Evolutionary conservation across 2,888 invertebrate genomes (phyloP), one percentile per base, ranked within the genome.

Genomic region (Cyclophora punctaria): DNA sequence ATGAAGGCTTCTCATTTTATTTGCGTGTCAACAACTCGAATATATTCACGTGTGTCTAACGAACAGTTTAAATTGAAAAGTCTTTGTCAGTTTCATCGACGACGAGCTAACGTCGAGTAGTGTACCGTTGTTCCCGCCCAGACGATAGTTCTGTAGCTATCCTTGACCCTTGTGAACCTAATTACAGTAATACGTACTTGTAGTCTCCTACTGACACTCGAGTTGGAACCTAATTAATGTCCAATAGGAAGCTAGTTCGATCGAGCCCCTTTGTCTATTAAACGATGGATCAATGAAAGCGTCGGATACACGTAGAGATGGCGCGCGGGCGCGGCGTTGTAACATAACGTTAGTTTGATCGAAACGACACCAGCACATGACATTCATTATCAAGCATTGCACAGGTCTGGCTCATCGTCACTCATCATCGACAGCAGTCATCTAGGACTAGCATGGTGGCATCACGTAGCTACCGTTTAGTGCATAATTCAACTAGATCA

Each of bases 361-460:
- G 5, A 44, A 44, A 44, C 34, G 63, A 84, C 85, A 86, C 80
- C 69, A 76, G 81, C 87, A 85, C 83, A 79, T 70, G 62, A 80
- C 77, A 83, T 79, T 75, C 73, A 79, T 80, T 69, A 71, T 79
- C 80, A 81, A 82, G 80, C 85, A 86, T 83, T 79, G 86, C 87
- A 87, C 87, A 81, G 76, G 76, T 77, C 76, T 81, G 83, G 82
- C 82, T 79, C 78, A 78, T 75, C 73, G 79, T 79, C 78, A 80
- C 72, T 71, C 73, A 76, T 72, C 80, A 81, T 78, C 65, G 78
- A 79, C 74, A 75, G 78, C 77, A 66, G 78, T 79, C 84, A 86
- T 82, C 62, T 78, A 80, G 78, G 80, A 77, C 81, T 82, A 80
- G 83, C 83, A 85, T 80, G 84, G 83, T 86, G 84, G 72, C 74